Conservation (phyloP, 1,140 invertebrate genomes). For the Brachionus plicatilis region DNA sequence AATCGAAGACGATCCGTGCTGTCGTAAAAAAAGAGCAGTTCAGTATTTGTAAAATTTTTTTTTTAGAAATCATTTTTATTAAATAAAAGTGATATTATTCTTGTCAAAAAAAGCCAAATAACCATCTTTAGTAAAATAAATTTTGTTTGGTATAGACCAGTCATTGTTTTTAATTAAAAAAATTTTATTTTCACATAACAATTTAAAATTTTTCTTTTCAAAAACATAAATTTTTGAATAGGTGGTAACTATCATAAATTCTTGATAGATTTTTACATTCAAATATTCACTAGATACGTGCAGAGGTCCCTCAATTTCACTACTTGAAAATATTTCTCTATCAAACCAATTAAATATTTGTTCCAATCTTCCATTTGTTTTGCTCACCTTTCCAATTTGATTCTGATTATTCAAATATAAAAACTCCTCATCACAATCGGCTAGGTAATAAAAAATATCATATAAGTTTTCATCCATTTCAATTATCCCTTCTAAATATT, state of each 20-base stretch:
- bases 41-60: background rate
- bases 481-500: background rate
- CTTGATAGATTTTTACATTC: background rate
- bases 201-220: background rate
- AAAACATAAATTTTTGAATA: background rate
- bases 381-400: background rate
- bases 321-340: background rate
- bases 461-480: background rate
- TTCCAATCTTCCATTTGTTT: background rate
- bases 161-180: background rate
- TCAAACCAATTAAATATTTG: background rate
- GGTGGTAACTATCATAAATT: constrained; percentile 3
- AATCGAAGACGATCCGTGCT: background rate
- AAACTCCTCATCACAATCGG: background rate
- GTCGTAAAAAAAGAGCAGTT: background rate
- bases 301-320: background rate
- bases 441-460: background rate
- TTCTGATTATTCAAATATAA: background rate
- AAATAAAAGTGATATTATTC: background rate
- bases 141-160: background rate
- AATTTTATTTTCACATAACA: background rate
- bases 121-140: background rate
- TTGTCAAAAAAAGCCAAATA: constrained; percentile 14
- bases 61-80: background rate
- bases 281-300: background rate